Evolutionary conservation across 2,888 invertebrate species (phyloP), one percentile per base, ranked within the genome.

Genomic region (Oasisia sp.): DNA sequence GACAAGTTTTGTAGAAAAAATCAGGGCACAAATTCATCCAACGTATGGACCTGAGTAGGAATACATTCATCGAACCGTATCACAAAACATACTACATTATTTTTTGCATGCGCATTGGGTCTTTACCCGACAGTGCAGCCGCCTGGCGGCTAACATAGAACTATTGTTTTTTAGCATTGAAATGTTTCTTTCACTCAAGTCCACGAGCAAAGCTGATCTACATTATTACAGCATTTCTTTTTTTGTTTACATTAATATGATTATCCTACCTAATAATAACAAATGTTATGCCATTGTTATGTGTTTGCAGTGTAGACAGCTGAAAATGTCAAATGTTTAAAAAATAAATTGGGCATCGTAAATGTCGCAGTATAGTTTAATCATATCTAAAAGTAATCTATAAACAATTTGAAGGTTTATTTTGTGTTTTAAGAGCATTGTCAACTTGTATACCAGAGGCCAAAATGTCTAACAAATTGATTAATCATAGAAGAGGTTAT

Each of bases 51-150:
- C 90, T 90, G 90, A 90, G 90, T 90, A 90, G 32, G 90, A 90
- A 90, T 90, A 90, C 90, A 90, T 44, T 32, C 90, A 90, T 12
- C 44, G 90, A 90, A 90, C 90, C 90, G 90, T 90, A 90, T 44
- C 44, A 90, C 90, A 90, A 90, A 74, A 74, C 74, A 74, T 74
- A 74, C 74, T 74, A 74, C 74, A 74, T 74, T 74, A 74, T 27
- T 74, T 74, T 74, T 74, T 74, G n/a, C 74, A 74, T 27, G 74
- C 74, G 74, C 74, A 74, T 74, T 74, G 19, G 27, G 74, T 74
- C 74, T 7, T 19, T 27, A 19, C 27, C 74, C 74, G 74, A 74
- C 7, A 74, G 74, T 74, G 74, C n/a, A 27, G 27, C 74, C 74
- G n/a, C 27, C 74, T 74, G 74, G 74, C 27, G 74, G 27, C n/a